Evolutionary conservation across 2,888 invertebrate genomes (phyloP).

Genomic region (Ophion obscuratus): DNA sequence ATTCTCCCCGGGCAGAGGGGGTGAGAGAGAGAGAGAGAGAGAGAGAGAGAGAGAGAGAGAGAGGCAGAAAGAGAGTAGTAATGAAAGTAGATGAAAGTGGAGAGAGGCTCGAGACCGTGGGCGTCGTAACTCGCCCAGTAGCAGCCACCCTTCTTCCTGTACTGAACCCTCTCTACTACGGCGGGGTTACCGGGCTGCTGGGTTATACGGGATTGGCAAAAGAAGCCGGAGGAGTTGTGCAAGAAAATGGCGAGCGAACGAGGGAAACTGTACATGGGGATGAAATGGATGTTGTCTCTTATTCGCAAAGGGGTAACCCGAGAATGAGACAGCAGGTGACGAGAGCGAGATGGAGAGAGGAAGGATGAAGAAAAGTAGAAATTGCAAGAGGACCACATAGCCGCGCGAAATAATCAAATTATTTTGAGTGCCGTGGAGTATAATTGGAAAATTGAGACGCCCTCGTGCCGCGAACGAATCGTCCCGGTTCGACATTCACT

Average conservation of each 20-base stretch:
- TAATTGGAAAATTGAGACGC: not conserved
- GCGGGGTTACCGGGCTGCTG: constrained; percentile 65
- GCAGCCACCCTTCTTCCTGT: no score
- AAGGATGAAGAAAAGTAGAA: constrained; percentile 44
- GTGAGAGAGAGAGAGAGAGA: no score
- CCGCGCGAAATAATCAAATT: constrained; percentile 19
- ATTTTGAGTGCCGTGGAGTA: constrained; percentile 16
- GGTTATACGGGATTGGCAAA: constrained; percentile 60
- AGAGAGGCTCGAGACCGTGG: constrained; percentile 13
- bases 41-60: no score
- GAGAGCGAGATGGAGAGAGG: constrained; percentile 39
- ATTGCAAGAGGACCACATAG: not conserved
- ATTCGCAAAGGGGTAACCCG: not conserved
- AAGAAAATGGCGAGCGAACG: constrained; percentile 40
- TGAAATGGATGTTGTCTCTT: constrained; percentile 54
- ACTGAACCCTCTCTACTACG: constrained; percentile 33
- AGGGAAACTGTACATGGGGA: constrained; percentile 17
- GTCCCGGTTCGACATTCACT: not conserved
- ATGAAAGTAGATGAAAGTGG: constrained; percentile 71
- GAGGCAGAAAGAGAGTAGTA: constrained; percentile 27
- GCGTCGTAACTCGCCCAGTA: constrained; percentile 53
- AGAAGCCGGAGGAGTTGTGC: not conserved
- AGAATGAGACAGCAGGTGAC: not conserved
- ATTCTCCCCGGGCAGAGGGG: constrained; percentile 35
- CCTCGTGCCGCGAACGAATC: not conserved